Conservation (phyloP, 2,888 invertebrate species). For the Lasioglossum lativentre region DNA sequence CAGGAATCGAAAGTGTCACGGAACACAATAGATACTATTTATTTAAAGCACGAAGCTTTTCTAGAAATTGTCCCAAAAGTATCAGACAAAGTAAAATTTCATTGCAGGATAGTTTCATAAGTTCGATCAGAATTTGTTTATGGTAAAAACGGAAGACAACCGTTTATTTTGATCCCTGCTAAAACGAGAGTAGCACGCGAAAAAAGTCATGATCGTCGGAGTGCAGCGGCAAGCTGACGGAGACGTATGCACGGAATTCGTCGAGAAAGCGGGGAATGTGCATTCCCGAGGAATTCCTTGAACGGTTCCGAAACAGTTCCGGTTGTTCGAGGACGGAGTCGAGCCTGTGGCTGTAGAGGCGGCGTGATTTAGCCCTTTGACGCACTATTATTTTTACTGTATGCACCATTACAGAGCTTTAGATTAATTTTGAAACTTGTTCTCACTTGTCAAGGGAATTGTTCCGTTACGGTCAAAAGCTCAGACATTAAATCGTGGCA, state of each 20-base stretch:
- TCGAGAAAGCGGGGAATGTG: slow-evolving; percentile 51
- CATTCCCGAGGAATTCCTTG: slow-evolving; percentile 59
- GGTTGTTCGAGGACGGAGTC: slow-evolving; percentile 15
- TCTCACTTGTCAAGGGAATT: neutral
- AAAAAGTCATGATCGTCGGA: slow-evolving; percentile 26
- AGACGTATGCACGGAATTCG: slow-evolving; percentile 62
- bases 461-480: neutral
- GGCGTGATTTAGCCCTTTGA: slow-evolving; percentile 45
- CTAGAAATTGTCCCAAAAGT: too few species aligned
- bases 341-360: neutral
- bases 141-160: neutral
- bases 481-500: neutral
- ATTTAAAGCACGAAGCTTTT: too few species aligned
- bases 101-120: neutral
- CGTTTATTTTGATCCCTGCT: neutral
- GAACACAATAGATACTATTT: too few species aligned
- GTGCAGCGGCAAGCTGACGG: slow-evolving; percentile 38
- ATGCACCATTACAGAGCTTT: neutral
- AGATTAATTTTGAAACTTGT: neutral
- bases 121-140: neutral
- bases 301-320: slow-evolving; percentile 53
- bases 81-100: neutral
- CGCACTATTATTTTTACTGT: slow-evolving; percentile 1
- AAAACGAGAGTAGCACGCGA: neutral
- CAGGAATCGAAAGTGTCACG: neutral